These are phyloP conservation scores for Homalodisca vitripennis DNA, from an alignment of 1,140 invertebrate genomes.

Conservation along the genomic window DNA sequence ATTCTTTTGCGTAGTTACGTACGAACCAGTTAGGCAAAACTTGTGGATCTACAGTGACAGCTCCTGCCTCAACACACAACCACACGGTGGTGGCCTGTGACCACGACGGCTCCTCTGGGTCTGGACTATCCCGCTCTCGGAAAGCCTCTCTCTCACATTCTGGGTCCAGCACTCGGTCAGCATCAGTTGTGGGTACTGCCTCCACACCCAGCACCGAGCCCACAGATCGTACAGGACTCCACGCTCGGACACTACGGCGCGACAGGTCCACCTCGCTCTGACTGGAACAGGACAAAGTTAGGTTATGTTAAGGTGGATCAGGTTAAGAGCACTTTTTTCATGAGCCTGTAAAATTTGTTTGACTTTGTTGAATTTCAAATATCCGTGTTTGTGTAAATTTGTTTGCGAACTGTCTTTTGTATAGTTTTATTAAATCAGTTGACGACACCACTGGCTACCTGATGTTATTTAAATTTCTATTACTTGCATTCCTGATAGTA, in stretches of 20 bases:
- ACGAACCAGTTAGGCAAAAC: slow-evolving; percentile 74
- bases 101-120: slow-evolving; percentile 49
- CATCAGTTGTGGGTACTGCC: slow-evolving; percentile 74
- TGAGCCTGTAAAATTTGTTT: no score
- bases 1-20: no score
- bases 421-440: no score
- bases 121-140: slow-evolving; percentile 62
- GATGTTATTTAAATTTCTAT: no score
- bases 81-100: slow-evolving; percentile 49
- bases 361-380: no score
- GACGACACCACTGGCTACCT: no score
- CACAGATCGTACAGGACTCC: slow-evolving; percentile 79
- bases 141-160: slow-evolving; percentile 63
- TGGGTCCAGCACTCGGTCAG: slow-evolving; percentile 70
- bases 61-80: slow-evolving; percentile 77
- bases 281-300: no score
- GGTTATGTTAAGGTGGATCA: no score
- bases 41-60: slow-evolving; percentile 64
- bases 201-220: slow-evolving; percentile 76
- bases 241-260: slow-evolving; percentile 55
- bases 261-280: slow-evolving; percentile 18
- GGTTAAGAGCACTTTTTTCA: no score
- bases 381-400: no score
- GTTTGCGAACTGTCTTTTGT: no score
- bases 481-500: no score